Evolutionary conservation across 1,140 invertebrate genomes (phyloP), one percentile per base, ranked within the genome.

Genomic region (Pogonomyrmex barbatus): DNA sequence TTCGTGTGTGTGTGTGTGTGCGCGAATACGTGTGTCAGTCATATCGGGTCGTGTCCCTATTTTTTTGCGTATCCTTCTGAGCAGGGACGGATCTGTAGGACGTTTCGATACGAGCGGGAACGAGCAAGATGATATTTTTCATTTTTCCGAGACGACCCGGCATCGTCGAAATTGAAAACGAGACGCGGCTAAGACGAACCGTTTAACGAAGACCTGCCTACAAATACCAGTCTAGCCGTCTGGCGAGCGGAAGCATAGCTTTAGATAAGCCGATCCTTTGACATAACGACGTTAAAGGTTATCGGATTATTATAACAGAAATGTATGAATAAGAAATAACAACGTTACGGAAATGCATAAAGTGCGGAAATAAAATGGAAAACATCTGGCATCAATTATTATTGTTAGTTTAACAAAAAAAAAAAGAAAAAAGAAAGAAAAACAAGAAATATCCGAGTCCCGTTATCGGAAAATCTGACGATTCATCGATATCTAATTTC

Each of bases 291-390:
- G 36, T 54, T 24, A 24, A 54, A 54, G 77, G 77, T 81, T 81
- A 81, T 81, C 77, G 63, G 17, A 10, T 81, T 70, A 79, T 79
- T 79, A 79, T 79, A 79, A 79, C 47, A 52, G 54, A 58, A 76
- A 42, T 52, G 42, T 58, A 30, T 58, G 56, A 24, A 77, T 42
- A 62, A 47, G 63, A 81, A 81, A 54, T 81, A 68, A 81, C 63
- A 70, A 39, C 47, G 45, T 56, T n/a, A 42, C 77, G 77, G 77
- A 81, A 81, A 81, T 70, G n/a, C 24, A 54, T 5, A 1, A 30
- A 68, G 47, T 52, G 30, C 77, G 56, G 62, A 79, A 79, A 68
- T 17, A 36, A 78, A 63, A 47, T 36, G 1, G 45, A 50, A 14
- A 50, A 65, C 33, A 68, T 47, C 45, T 50, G 42, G 30, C 14